Evolutionary conservation across 2,113 vertebrate species (phyloP), one percentile per base, ranked within the genome.

Genomic region (Sorex fumeus): DNA sequence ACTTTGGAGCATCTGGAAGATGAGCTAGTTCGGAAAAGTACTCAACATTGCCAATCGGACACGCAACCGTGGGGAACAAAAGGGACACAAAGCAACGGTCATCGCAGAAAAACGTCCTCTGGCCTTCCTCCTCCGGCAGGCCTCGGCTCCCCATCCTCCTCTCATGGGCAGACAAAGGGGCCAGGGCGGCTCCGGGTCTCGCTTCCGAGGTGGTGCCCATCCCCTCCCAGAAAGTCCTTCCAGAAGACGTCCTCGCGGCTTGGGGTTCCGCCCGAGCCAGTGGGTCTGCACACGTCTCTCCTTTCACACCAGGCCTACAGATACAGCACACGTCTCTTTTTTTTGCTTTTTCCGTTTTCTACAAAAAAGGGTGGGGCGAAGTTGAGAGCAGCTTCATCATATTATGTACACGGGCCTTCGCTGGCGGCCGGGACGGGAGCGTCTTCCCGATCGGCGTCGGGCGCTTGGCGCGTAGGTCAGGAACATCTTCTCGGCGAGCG

Each of bases 321-420:
- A 91, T 78, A 75, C 28, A 18, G 62, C 40, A 40, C 32, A 79
- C 6, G 78, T n/a, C n/a, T n/a, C n/a, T n/a, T n/a, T n/a, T n/a
- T n/a, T n/a, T n/a, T n/a, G n/a, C n/a, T n/a, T n/a, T n/a, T n/a
- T n/a, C n/a, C n/a, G n/a, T n/a, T n/a, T 92, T 78, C 75, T 91
- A 57, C 28, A 50, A 91, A n/a, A 93, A 93, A 87, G 78, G 82
- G 69, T 40, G 16, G 43, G 91, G 32, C 91, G 84, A 47, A 60
- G 82, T 91, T 95, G 85, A 95, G n/a, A n/a, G n/a, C n/a, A n/a
- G n/a, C n/a, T n/a, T n/a, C n/a, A n/a, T n/a, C n/a, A n/a, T n/a
- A n/a, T 94, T 95, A 89, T 96, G 23, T 96, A 95, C 95, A 95
- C 53, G 83, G 84, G 84, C 90, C 85, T 84, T 77, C 83, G 34